These are phyloP conservation scores for Microchirus variegatus DNA, from an alignment of 2,797 vertebrate species.

Conservation along the genomic window DNA sequence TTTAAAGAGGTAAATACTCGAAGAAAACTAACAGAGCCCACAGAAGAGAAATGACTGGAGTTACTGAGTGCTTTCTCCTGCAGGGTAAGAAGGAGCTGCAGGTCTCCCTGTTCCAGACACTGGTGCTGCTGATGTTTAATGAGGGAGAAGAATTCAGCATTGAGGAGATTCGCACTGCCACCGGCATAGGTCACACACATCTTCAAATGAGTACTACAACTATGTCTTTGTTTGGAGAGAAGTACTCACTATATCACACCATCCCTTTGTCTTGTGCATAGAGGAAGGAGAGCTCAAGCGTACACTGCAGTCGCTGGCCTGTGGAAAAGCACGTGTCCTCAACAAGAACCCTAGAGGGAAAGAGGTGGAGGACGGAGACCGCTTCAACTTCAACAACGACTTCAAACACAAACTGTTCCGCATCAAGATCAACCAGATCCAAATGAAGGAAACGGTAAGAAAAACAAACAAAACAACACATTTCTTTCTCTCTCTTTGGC, in stretches of 20 bases:
- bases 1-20: conserved; percentile 90
- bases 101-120: conserved; percentile 97
- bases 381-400: conserved; percentile 97
- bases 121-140: conserved; percentile 99
- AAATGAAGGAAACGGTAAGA: conserved; percentile 99
- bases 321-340: conserved; percentile 96
- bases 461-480: not conserved
- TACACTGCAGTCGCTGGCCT: conserved; percentile 96
- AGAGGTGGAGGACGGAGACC: conserved; percentile 98
- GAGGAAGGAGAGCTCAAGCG: conserved; percentile 96
- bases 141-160: conserved; percentile 98
- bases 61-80: conserved; percentile 23
- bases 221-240: not conserved
- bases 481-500: not conserved
- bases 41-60: not conserved
- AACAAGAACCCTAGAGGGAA: conserved; percentile 96
- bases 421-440: conserved; percentile 99
- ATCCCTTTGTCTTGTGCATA: conserved; percentile 38
- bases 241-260: conserved; percentile 3
- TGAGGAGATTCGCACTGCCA: conserved; percentile 96
- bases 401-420: conserved; percentile 99
- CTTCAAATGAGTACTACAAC: conserved; percentile 7
- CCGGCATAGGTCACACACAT: conserved; percentile 90
- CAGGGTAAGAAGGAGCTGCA: conserved; percentile 99
- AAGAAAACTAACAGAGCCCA: not conserved